Evolutionary conservation across 1,140 invertebrate species (phyloP), one percentile per base, ranked within the genome.

Genomic region (Nixonia krombeini): DNA sequence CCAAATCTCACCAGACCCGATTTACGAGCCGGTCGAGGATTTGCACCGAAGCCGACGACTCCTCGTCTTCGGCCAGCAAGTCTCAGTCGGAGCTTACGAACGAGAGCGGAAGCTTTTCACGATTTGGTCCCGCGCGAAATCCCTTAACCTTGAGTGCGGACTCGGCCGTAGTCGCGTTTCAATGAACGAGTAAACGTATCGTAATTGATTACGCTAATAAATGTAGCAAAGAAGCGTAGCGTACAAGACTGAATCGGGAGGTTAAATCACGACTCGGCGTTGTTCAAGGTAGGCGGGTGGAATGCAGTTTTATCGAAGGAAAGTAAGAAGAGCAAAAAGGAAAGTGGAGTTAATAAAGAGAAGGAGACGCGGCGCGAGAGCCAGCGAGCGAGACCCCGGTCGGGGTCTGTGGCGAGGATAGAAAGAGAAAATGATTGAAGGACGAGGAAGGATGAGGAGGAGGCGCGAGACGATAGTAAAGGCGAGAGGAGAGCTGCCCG

Each of bases 241-340:
- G n/a, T n/a, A n/a, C n/a, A n/a, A n/a, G n/a, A n/a, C n/a, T n/a
- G n/a, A n/a, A n/a, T n/a, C n/a, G n/a, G n/a, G n/a, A n/a, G n/a
- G n/a, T n/a, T n/a, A n/a, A n/a, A n/a, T n/a, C n/a, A n/a, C n/a
- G n/a, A n/a, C n/a, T n/a, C n/a, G 2, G 21, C 21, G 29, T 31
- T 31, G 10, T 8, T 31, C 29, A 31, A 44, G 41, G 25, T 51
- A 42, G 61, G 68, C 62, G 71, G 62, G 55, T 52, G 78, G 79
- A 80, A 81, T 81, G 76, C 72, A 66, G 76, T 72, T 77, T 79
- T 70, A 72, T 70, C 59, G 55, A 65, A 45, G 49, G 40, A 53
- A 44, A 62, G 51, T 59, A 55, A 64, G 50, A 65, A 56, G 50
- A 65, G 53, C 28, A 23, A 40, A 52, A 65, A 46, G 59, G 50